Evolutionary conservation across 2,888 invertebrate species (phyloP), one percentile per base, ranked within the genome.

Genomic region (Adelognathus sp.): DNA sequence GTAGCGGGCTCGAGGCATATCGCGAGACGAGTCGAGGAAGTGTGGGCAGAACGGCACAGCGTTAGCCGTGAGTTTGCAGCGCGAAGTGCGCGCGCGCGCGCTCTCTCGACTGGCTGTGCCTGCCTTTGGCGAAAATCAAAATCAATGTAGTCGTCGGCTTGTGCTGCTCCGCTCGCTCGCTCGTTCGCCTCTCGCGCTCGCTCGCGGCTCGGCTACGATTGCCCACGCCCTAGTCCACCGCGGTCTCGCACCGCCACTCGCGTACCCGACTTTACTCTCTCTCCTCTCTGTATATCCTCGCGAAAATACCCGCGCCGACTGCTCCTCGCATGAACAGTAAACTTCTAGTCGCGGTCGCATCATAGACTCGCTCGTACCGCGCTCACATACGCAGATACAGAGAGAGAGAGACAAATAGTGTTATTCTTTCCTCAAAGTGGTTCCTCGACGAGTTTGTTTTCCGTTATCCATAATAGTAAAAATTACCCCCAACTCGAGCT

Each of bases 71-170:
- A 75, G 71, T 74, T 71, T 78, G 75, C 58, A 72, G n/a, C n/a
- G n/a, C 61, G 79, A 76, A 72, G 70, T 79, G 76, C 69, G 80
- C 64, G 81, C 81, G 83, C 83, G 87, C 86, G 87, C 88, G 86
- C 87, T 86, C 87, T 88, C 89, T 86, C 84, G 87, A n/a, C n/a
- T n/a, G n/a, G n/a, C n/a, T n/a, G n/a, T n/a, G n/a, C n/a, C n/a
- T n/a, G n/a, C n/a, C n/a, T n/a, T n/a, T n/a, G n/a, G n/a, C n/a
- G n/a, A 88, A 89, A 89, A 89, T 88, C 89, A 88, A 89, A 89
- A 89, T 88, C 89, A 88, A 89, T 89, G 88, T 88, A 86, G 86
- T 88, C n/a, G n/a, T n/a, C 76, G 73, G 82, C 73, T 78, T 76
- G 64, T 44, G 41, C n/a, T 14, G 36, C 58, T 58, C 16, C 58